These are phyloP conservation scores for Rhyzopertha dominica DNA, from an alignment of 1,140 invertebrate genomes.

Conservation along the genomic window DNA sequence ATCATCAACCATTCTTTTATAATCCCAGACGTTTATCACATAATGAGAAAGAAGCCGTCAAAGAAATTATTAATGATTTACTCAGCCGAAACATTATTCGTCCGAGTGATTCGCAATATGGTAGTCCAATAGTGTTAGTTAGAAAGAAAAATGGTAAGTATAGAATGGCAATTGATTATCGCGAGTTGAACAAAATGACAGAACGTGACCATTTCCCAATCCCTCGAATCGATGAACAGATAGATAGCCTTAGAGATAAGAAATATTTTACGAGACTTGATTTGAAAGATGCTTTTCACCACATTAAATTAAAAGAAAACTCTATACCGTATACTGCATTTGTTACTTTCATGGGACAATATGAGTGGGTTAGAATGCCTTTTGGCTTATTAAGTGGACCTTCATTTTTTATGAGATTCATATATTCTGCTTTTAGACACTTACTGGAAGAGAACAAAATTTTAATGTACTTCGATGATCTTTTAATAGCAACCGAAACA, in stretches of 20 bases:
- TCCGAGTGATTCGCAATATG: conserved; percentile 39
- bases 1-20: conserved; percentile 29
- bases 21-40: conserved; percentile 28
- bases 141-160: conserved; percentile 23
- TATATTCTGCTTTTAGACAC: conserved; percentile 7
- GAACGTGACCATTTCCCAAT: conserved; percentile 29
- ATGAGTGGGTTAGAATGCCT: conserved; percentile 10
- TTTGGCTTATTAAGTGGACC: conserved; percentile 9
- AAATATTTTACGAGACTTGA: conserved; percentile 27
- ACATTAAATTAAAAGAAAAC: conserved; percentile 17
- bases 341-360: conserved; percentile 5
- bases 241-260: conserved; percentile 24
- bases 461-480: conserved; percentile 8
- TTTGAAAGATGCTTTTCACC: conserved; percentile 23
- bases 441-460: conserved; percentile 5
- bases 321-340: conserved; percentile 4
- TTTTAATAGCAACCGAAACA: conserved; percentile 9
- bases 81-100: conserved; percentile 30
- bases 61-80: conserved; percentile 35
- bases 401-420: conserved; percentile 4
- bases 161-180: conserved; percentile 29
- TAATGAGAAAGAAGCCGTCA: conserved; percentile 26
- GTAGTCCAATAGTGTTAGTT: conserved; percentile 27
- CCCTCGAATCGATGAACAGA: conserved; percentile 28
- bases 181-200: conserved; percentile 27